Base-by-base conservation (phyloP, 2,797 vertebrate species). In the Enteromius radiatus region DNA sequence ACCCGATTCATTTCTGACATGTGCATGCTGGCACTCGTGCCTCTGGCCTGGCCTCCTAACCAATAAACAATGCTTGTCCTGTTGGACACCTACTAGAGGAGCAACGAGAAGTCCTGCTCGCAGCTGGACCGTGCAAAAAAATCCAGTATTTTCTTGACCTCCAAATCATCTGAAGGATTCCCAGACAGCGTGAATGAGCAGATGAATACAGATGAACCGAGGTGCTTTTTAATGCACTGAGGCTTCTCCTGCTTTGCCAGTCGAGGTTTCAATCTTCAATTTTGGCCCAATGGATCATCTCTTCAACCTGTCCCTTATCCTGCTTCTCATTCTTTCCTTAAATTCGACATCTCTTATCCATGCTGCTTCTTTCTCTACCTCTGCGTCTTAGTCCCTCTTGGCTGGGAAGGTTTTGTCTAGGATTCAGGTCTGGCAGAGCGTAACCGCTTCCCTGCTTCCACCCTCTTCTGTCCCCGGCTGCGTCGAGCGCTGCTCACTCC, bases 151-250 rank as follows among this genome's bases (percentile, higher is more conserved):
- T 33, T 28, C 67, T 70, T 70, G 64, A 52, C 52, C 36, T 70
- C 78, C 64, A 47, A 56, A 78, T 15, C 43, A 28, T 5, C 31
- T 28, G 17, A 71, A 63, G 54, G 33, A 54, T 59, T 41, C 5
- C 10, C 49, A n/a, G 41, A 49, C 10, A 26, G 45, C 19, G 12
- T 21, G 17, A 43, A 28, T 21, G n/a, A 61, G 69, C 49, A 61
- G 43, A 56, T 12, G 36, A 76, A 73, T 10, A 71, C 43, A 38
- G 17, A 38, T 70, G 71, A 77, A 65, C 15, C n/a, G 28, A 47
- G 31, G 33, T 33, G 7, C 9, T 15, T 41, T 63, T 43, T 17
- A n/a, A 31, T 88, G 80, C 87, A 59, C 85, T 77, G 82, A 65
- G 11, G 38, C 36, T 61, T 73, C 41, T 36, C n/a, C 49, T 43